Conservation (phyloP, 2,797 vertebrate genomes). For the Dermochelys coriacea region DNA sequence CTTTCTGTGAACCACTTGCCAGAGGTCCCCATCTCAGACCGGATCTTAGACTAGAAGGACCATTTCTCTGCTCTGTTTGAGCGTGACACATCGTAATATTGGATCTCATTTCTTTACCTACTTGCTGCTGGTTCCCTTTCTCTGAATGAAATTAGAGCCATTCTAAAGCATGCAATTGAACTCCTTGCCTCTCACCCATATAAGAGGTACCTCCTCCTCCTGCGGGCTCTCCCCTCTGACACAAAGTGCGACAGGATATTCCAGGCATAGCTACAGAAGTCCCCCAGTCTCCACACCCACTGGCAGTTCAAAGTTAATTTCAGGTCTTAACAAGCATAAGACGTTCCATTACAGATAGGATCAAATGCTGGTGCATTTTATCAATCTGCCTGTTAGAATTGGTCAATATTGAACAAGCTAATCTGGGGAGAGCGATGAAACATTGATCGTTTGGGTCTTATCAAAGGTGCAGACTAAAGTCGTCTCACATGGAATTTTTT, state of each 20-base stretch:
- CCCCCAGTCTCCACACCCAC: neutral
- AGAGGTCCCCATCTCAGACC: neutral
- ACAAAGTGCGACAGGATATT: neutral
- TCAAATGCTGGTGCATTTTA: conserved; percentile 40
- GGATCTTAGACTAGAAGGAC: neutral
- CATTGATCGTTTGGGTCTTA: conserved; percentile 37
- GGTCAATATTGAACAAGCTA: conserved; percentile 37
- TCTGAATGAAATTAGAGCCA: neutral
- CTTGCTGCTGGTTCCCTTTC: neutral
- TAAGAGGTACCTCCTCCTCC: neutral
- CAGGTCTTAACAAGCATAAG: conserved; percentile 28
- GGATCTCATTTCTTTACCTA: neutral
- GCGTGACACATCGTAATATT: neutral
- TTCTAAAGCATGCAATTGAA: neutral
- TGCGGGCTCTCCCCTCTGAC: neutral
- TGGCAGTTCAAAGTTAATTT: conserved; percentile 30
- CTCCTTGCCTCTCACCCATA: neutral
- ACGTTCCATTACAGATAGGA: conserved; percentile 6
- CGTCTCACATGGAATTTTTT: neutral
- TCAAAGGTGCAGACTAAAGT: neutral
- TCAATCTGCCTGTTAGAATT: conserved; percentile 39
- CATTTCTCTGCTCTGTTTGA: neutral
- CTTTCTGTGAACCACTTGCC: neutral
- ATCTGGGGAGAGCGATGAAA: conserved; percentile 24
- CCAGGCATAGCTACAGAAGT: neutral